Evolutionary conservation across 2,113 vertebrate genomes (phyloP).

Genomic region (cat (Felis catus)): DNA sequence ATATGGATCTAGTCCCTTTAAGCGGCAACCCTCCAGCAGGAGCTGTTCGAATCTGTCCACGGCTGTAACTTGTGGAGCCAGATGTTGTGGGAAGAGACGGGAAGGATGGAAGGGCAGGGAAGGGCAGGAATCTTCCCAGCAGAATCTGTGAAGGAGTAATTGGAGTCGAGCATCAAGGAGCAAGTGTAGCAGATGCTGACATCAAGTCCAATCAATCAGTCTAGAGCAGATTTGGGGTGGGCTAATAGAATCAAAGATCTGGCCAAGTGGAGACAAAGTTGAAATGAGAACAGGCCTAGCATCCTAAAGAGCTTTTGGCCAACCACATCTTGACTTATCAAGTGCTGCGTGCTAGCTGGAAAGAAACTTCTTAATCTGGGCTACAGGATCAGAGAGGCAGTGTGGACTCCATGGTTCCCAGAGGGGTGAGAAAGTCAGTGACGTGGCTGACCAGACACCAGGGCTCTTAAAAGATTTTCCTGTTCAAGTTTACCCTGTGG

Average conservation of each 20-base stretch:
- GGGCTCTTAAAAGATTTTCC: not conserved
- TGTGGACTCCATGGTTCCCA: too few species aligned
- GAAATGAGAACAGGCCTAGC: not conserved
- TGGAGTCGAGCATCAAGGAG: too few species aligned
- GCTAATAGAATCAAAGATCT: not conserved
- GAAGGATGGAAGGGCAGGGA: not conserved
- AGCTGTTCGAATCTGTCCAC: not conserved
- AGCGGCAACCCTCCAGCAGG: not conserved
- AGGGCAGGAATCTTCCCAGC: not conserved
- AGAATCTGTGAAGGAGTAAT: fast-evolving
- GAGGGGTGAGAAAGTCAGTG: not conserved
- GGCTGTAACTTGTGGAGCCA: not conserved
- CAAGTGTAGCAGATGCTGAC: not conserved
- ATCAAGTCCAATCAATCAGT: too few species aligned
- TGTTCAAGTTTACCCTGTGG: not conserved
- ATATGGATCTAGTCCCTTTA: too few species aligned
- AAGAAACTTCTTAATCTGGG: too few species aligned
- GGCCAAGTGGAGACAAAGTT: not conserved
- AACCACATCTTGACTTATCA: not conserved
- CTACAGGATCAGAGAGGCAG: not conserved
- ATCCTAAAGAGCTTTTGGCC: not conserved
- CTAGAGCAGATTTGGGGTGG: too few species aligned
- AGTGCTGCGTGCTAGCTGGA: fast-evolving
- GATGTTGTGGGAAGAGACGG: too few species aligned
- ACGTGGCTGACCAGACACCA: not conserved